Percentiles rank a stretch among this genome's conserved stretches.
These are phyloP conservation scores for Osmerus eperlanus DNA, from an alignment of 2,113 vertebrate species.

Conservation along the genomic window DNA sequence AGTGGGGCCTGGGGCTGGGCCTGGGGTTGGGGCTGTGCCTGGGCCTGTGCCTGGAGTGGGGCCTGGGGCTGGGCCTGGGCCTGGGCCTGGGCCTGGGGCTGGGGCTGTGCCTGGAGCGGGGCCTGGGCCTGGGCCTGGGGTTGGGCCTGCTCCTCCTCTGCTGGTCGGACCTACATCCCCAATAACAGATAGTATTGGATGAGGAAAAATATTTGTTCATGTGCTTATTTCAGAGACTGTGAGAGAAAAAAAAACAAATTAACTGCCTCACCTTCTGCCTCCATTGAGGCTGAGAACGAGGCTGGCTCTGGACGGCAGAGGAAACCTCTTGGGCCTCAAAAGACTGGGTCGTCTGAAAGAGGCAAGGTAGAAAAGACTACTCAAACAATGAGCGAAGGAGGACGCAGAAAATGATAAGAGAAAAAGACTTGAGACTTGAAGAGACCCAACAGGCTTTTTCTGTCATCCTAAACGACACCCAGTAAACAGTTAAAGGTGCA, in stretches of 20 bases:
- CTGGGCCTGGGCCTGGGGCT: slow-evolving; percentile 1
- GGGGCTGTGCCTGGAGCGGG: neutral
- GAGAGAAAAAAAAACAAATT: no score
- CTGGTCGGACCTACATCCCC: no score
- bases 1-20: no score
- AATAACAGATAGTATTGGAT: no score
- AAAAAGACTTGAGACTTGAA: neutral
- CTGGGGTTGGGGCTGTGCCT: slow-evolving; percentile 5
- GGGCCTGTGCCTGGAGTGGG: neutral
- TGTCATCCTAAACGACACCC: no score
- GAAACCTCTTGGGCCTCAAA: slow-evolving; percentile 74
- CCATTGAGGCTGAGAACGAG: slow-evolving; percentile 44
- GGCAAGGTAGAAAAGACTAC: neutral
- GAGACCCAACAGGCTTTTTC: no score
- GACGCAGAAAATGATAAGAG: neutral
- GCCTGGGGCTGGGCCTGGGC: no score
- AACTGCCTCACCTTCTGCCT: slow-evolving; percentile 58
- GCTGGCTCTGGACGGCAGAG: slow-evolving; percentile 40
- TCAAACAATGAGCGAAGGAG: no score
- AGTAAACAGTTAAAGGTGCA: no score
- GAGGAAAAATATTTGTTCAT: no score
- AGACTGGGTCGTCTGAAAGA: slow-evolving; percentile 65
- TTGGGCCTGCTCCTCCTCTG: no score
- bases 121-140: slow-evolving; percentile 9
- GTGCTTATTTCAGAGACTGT: no score